Conservation (phyloP, 2,888 invertebrate species). For the Polymixis lichenea region DNA sequence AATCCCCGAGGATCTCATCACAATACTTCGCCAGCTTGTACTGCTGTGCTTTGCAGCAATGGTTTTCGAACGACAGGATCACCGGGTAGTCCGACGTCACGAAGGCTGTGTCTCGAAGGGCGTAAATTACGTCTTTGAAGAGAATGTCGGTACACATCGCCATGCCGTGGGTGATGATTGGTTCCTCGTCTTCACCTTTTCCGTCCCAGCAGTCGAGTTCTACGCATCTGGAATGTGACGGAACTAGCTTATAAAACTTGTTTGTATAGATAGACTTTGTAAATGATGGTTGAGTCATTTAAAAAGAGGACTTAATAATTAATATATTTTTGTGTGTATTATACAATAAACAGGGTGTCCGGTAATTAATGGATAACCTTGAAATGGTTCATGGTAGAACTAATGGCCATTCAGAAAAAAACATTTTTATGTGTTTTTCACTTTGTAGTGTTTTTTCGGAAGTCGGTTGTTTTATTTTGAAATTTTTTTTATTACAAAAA, state of each 20-base stretch:
- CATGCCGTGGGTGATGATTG: conserved; percentile 99
- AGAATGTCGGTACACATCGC: conserved; percentile 99
- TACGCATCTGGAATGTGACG: conserved; percentile 93
- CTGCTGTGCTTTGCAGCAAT: conserved; percentile 99
- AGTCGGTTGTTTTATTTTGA: no score
- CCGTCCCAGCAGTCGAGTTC: conserved; percentile 99
- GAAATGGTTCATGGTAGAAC: no score
- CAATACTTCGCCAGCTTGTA: conserved; percentile 99
- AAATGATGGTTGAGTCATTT: neutral
- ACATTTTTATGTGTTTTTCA: no score
- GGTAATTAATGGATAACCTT: no score
- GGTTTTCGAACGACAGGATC: conserved; percentile 99
- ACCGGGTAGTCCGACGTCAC: conserved; percentile 99
- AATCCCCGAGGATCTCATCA: conserved; percentile 98
- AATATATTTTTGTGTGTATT: no score
- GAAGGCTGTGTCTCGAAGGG: conserved; percentile 99
- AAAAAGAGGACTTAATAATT: no score
- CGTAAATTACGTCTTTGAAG: conserved; percentile 99
- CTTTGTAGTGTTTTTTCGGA: no score
- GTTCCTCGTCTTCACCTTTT: conserved; percentile 99
- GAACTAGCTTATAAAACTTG: neutral
- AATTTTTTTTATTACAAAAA: no score
- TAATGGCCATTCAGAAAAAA: no score
- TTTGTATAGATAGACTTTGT: no score
- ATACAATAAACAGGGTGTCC: no score